Evolutionary conservation across 2,888 invertebrate genomes (phyloP).

Genomic region (Caenorhabditis panamensis): DNA sequence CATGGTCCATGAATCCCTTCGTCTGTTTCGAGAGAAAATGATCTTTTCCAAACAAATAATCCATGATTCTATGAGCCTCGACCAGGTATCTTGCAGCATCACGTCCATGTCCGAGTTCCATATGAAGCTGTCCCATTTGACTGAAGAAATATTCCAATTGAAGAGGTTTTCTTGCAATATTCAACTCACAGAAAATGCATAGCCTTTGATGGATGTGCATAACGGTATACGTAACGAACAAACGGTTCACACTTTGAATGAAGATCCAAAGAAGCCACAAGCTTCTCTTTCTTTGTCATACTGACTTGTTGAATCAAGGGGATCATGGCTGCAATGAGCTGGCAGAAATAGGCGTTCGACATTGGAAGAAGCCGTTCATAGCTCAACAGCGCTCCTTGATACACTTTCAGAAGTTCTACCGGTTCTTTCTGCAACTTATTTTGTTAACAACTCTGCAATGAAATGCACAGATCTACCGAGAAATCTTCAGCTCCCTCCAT

Average conservation of each 20-base stretch:
- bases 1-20: conserved; percentile 54
- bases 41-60: conserved; percentile 53
- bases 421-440: conserved; percentile 26
- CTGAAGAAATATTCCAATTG: conserved; percentile 15
- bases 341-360: conserved; percentile 60
- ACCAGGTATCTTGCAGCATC: conserved; percentile 58
- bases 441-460: neutral
- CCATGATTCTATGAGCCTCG: conserved; percentile 63
- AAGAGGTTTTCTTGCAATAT: too few species aligned
- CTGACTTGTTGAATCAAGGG: conserved; percentile 42
- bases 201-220: conserved; percentile 62
- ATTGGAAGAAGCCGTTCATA: conserved; percentile 56
- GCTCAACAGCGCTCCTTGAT: conserved; percentile 46
- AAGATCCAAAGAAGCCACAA: conserved; percentile 48
- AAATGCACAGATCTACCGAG: conserved; percentile 14
- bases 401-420: conserved; percentile 50
- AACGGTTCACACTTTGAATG: conserved; percentile 59
- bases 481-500: conserved; percentile 40
- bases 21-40: conserved; percentile 50
- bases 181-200: conserved; percentile 62
- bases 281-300: conserved; percentile 49
- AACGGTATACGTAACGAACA: conserved; percentile 59
- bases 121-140: conserved; percentile 54
- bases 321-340: conserved; percentile 59
- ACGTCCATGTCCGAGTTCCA: conserved; percentile 46